Conservation (phyloP, 1,140 invertebrate species). For the Heliconius hermathena region DNA sequence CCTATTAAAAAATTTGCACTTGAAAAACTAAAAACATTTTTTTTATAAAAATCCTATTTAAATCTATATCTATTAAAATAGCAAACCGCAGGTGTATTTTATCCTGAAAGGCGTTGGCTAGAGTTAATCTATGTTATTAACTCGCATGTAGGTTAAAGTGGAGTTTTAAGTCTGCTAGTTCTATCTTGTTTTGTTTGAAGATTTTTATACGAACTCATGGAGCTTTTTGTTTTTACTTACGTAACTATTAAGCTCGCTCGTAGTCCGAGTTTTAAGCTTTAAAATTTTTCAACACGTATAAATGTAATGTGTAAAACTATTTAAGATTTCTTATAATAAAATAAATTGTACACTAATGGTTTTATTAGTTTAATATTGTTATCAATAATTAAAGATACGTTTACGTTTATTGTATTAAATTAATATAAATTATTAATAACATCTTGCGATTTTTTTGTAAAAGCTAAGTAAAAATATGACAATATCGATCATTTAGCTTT, state of each 20-base stretch:
- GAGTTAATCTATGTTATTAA: conserved; percentile 33
- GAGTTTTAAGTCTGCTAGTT: conserved; percentile 21
- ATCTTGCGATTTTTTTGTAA: no score
- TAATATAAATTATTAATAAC: no score
- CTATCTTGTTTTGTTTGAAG: conserved; percentile 8
- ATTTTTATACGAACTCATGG: conserved; percentile 1
- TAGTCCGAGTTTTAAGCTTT: neutral
- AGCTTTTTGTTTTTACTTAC: conserved; percentile 14
- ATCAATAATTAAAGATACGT: no score
- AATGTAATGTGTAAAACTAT: neutral
- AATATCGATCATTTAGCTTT: no score
- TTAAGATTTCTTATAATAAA: neutral
- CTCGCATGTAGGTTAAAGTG: conserved; percentile 30
- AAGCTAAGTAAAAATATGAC: no score
- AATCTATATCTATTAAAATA: conserved; percentile 9
- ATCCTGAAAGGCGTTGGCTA: conserved; percentile 20
- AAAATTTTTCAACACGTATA: neutral
- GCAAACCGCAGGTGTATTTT: conserved; percentile 22
- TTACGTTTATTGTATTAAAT: no score
- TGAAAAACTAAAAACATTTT: no score
- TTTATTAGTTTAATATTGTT: no score
- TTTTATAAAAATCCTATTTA: neutral
- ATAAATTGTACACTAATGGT: neutral
- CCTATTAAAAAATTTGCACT: no score
- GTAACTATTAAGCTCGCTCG: neutral